A percentile compares a stretch with the other conserved stretches of the same genome.
These are phyloP conservation scores for Ceraclea dissimilis DNA, from an alignment of 2,888 invertebrate genomes.

Conservation along the genomic window DNA sequence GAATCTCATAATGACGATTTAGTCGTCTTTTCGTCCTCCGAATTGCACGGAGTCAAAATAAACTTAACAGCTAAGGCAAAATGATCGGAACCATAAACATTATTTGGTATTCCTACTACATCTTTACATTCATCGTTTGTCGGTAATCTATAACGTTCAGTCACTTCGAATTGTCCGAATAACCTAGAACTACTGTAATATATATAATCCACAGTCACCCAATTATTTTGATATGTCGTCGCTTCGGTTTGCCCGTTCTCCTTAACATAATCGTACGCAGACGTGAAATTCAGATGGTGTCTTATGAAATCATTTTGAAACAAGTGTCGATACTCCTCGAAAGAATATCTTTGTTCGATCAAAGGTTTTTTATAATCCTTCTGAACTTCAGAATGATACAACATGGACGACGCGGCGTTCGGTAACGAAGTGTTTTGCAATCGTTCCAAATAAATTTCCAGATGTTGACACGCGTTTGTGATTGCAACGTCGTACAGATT, in stretches of 20 bases:
- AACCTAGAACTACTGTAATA: constrained; percentile 50
- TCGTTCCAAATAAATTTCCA: constrained; percentile 43
- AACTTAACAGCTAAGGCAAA: constrained; percentile 71
- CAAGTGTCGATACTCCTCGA: constrained; percentile 30
- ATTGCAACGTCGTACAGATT: constrained; percentile 48
- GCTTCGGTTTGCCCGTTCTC: constrained; percentile 47
- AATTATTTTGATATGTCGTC: constrained; percentile 68
- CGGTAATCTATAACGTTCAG: constrained; percentile 61
- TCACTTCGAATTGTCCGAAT: constrained; percentile 39
- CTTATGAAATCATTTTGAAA: constrained; percentile 56
- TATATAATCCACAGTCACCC: constrained; percentile 87
- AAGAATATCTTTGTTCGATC: constrained; percentile 1
- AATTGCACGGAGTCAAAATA: constrained; percentile 19
- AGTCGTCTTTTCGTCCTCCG: too few species aligned
- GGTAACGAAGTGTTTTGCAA: constrained; percentile 32
- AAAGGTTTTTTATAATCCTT: constrained; percentile 10
- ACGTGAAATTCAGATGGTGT: constrained; percentile 60
- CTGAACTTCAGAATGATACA: constrained; percentile 21
- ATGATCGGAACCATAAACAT: constrained; percentile 72
- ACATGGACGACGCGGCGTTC: constrained; percentile 9
- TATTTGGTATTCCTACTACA: constrained; percentile 65
- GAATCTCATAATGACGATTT: too few species aligned
- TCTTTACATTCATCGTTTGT: constrained; percentile 49
- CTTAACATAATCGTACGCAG: constrained; percentile 57
- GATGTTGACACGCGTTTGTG: constrained; percentile 54